Evolutionary conservation across 2,113 vertebrate genomes (phyloP), one percentile per base, ranked within the genome.

Genomic region (Anser cygnoides): DNA sequence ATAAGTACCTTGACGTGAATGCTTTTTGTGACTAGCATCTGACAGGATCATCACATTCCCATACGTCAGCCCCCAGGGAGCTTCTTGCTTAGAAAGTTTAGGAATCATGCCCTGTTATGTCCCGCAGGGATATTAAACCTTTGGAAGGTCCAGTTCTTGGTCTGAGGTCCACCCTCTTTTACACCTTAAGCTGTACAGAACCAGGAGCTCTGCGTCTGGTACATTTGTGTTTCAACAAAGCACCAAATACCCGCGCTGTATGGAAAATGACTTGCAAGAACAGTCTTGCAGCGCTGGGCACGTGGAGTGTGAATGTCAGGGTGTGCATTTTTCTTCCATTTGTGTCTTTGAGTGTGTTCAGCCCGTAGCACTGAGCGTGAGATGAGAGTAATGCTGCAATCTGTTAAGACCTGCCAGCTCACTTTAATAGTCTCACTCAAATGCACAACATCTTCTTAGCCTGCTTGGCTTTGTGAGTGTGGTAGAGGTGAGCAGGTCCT

Each of bases 1-100:
- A 96, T 89, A 95, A 91, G 18, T 59, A 50, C 76, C 59, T 65
- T 19, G 21, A 41, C 43, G 39, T 79, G 77, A 89, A 84, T 37
- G 25, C 2, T 49, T 49, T 86, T 65, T 35, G 37, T 91, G 84
- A 39, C 88, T 90, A 81, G 20, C 29, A 43, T 5, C 68, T 82
- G 87, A 83, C 66, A 76, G 86, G 83, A 72, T 57, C 57, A 37
- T 70, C 0, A 0, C 70, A 22, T 49, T 87, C 43, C 58, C 17
- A 2, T 72, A 10, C 7, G 43, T 54, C 66, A 93, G 82, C 52
- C 37, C 76, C 79, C 17, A 2, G 1, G 15, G 80, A 89, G 86
- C 33, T 37, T 31, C 28, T 92, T 25, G 33, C 71, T 71, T 49
- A 11, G 59, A 78, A 91, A 78, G 55, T 33, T 29, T 26, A 0